Conservation (phyloP, 2,888 invertebrate genomes). For the Pterostichus madidus region DNA sequence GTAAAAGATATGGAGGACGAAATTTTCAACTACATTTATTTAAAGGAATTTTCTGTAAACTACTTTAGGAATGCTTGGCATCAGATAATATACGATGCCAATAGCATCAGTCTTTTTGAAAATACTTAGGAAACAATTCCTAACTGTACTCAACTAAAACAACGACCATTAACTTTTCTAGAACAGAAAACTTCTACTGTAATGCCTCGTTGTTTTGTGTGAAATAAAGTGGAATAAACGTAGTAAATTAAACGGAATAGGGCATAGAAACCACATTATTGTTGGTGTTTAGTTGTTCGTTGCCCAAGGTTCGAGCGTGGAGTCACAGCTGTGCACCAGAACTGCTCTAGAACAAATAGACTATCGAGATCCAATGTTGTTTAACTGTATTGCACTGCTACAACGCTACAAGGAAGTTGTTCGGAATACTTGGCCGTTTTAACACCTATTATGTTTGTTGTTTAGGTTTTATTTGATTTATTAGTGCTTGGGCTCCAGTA, state of each 20-base stretch:
- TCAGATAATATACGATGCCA: too few species aligned
- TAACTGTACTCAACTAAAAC: too few species aligned
- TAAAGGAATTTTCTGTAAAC: too few species aligned
- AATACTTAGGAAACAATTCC: too few species aligned
- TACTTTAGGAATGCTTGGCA: too few species aligned
- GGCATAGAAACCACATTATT: not conserved
- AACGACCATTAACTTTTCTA: too few species aligned
- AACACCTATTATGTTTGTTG: constrained; percentile 45
- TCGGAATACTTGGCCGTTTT: constrained; percentile 4
- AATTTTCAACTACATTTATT: too few species aligned
- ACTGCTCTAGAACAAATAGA: constrained; percentile 10
- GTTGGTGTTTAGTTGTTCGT: not conserved
- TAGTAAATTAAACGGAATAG: constrained; percentile 27
- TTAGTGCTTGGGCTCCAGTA: too few species aligned
- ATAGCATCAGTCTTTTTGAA: too few species aligned
- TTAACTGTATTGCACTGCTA: constrained; percentile 31
- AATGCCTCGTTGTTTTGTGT: constrained; percentile 29
- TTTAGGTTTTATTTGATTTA: constrained; percentile 34
- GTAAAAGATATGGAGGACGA: too few species aligned
- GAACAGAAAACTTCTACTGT: not conserved
- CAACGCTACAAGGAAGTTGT: constrained; percentile 39
- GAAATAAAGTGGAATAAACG: not conserved
- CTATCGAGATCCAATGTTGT: constrained; percentile 10
- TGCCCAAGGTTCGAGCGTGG: constrained; percentile 1
- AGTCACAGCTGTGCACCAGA: not conserved